Base-by-base conservation (phyloP, 2,113 vertebrate genomes). In the Burhinus oedicnemus region DNA sequence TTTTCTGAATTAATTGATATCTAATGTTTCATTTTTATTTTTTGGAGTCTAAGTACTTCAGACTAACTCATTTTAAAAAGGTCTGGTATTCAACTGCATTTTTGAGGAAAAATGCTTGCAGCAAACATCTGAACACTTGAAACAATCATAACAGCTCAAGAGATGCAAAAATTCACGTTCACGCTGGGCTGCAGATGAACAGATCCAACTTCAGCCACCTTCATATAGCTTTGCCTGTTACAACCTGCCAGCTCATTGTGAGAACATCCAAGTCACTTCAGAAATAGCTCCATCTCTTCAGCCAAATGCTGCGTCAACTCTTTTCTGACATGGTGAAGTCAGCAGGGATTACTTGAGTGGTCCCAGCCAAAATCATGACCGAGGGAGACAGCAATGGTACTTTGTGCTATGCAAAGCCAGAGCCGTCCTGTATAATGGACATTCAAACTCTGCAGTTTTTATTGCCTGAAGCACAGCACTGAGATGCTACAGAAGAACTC, bases 221-320 rank as follows among this genome's bases (percentile, higher is more conserved):
- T 78, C 57, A 27, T 42, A 21, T 7, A 64, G 38, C 47, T 79
- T 71, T 42, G 36, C 7, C n/a, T 79, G 38, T 47, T n/a, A 82
- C 27, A 89, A 49, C 23, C 20, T 87, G 87, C 69, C 91, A 95
- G 69, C 65, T 89, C n/a, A 19, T 17, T 44, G 71, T 0, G 5
- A 76, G 89, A 84, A 68, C 91, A 89, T 68, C 81, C 87, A 95
- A 91, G 77, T 30, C 32, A 25, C 77, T 81, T 84, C 89, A 96
- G 77, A 91, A 96, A 95, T 52, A 96, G 83, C 83, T 89, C 52
- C 26, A 22, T 18, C 80, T 71, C 51, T 62, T 45, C 81, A 84
- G 91, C 87, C 83, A 91, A 90, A 44, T 47, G 77, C 70, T 71
- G 65, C 3, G 3, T 82, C 80, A 96, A 8, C 69, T 71, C 45